Percentiles rank a stretch among this genome's conserved stretches.
phyloP scores from a whole-genome alignment of 2,888 invertebrate genomes.

The Papilio elwesi region DNA sequence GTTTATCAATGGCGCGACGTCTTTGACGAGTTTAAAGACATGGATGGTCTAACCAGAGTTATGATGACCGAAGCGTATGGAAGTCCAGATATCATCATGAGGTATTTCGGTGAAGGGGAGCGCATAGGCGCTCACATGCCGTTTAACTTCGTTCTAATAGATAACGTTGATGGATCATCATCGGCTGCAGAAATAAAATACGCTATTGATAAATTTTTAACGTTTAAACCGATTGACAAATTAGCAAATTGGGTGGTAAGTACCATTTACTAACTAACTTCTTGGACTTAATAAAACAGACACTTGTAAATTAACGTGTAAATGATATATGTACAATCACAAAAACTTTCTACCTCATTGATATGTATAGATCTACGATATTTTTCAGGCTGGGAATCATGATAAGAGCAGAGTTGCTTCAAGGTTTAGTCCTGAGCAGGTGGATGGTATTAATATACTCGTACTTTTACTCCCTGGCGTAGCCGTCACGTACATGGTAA shows the following conservation, averaged over 20 bases:
- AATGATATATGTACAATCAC: neutral
- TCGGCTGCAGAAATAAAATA: conserved; percentile 85
- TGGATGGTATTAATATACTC: conserved; percentile 94
- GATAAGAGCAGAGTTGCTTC: conserved; percentile 89
- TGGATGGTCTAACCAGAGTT: conserved; percentile 80
- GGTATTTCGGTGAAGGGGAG: conserved; percentile 86
- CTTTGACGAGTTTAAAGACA: conserved; percentile 82
- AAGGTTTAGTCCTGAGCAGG: conserved; percentile 86
- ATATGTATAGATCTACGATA: neutral
- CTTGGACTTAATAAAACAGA: no score
- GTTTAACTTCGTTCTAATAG: conserved; percentile 90
- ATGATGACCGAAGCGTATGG: conserved; percentile 92
- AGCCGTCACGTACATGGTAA: conserved; percentile 91
- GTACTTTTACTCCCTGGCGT: conserved; percentile 92
- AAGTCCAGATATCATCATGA: conserved; percentile 83
- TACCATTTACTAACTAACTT: conserved; percentile 39
- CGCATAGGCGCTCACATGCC: conserved; percentile 88
- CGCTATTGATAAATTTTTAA: conserved; percentile 86
- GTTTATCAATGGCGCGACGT: conserved; percentile 86
- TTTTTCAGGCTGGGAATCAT: conserved; percentile 89
- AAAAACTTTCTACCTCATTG: neutral
- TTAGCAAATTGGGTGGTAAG: conserved; percentile 91
- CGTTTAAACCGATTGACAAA: conserved; percentile 84
- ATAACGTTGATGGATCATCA: conserved; percentile 82
- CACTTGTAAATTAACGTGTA: neutral